These are phyloP conservation scores for Acropora tenuis DNA, from an alignment of 64 coral and sea anemone genomes.

Conservation along the genomic window DNA sequence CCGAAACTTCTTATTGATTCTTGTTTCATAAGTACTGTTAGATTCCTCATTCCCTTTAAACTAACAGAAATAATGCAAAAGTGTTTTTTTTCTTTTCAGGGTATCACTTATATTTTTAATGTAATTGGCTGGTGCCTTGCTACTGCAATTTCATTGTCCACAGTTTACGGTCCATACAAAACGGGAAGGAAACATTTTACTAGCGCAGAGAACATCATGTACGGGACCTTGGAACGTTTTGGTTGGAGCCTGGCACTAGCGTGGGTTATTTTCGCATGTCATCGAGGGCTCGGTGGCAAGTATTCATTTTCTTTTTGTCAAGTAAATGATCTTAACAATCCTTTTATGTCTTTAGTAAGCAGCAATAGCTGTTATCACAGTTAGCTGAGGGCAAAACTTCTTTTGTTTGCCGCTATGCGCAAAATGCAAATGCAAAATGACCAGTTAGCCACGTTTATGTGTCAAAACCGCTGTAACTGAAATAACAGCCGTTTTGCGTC, in stretches of 20 bases:
- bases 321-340: no score
- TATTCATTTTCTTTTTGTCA: not conserved
- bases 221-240: slow-evolving; percentile 62
- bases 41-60: no score
- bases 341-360: no score
- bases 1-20: no score
- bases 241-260: slow-evolving; percentile 57
- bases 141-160: slow-evolving; percentile 14
- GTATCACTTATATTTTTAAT: not conserved
- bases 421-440: no score
- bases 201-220: slow-evolving; percentile 31
- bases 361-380: no score
- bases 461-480: no score
- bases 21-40: no score
- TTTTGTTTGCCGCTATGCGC: not conserved
- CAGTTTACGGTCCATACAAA: slow-evolving; percentile 58
- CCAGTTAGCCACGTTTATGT: no score
- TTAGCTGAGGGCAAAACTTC: no score
- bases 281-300: slow-evolving; percentile 52
- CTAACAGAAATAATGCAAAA: no score
- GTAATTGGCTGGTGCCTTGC: slow-evolving; percentile 58
- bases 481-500: no score
- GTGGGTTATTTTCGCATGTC: slow-evolving; percentile 74
- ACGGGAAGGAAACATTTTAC: slow-evolving; percentile 29
- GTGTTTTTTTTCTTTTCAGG: not conserved